A percentile compares a stretch with the other conserved stretches of the same genome.
These are phyloP conservation scores for Heteromyza rotundicornis DNA, from an alignment of 2,888 invertebrate genomes.

Conservation along the genomic window DNA sequence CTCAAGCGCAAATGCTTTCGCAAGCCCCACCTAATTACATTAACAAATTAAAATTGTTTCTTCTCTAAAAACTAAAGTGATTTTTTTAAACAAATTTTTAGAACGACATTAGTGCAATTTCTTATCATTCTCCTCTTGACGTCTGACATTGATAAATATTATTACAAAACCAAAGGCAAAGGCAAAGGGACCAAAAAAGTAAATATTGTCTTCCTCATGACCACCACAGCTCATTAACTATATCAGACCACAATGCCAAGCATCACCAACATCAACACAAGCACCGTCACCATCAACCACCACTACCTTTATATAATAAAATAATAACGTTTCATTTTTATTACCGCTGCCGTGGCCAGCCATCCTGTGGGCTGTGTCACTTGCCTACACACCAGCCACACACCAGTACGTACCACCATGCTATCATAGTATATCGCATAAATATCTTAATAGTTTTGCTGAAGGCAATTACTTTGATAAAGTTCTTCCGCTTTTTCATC, in stretches of 20 bases:
- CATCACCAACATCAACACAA: neutral
- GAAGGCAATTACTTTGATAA: slow-evolving; percentile 30
- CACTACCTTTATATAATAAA: too few species aligned
- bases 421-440: slow-evolving; percentile 15
- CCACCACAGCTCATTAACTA: neutral
- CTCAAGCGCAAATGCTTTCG: too few species aligned
- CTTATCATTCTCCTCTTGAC: neutral
- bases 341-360: neutral
- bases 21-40: too few species aligned
- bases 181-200: slow-evolving; percentile 34
- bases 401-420: neutral
- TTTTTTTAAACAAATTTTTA: too few species aligned
- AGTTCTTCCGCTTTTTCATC: slow-evolving; percentile 9
- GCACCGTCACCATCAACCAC: neutral
- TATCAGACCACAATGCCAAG: neutral
- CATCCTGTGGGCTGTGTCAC: neutral
- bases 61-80: too few species aligned
- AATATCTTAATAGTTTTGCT: slow-evolving; percentile 32
- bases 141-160: neutral
- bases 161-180: slow-evolving; percentile 23
- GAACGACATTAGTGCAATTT: neutral
- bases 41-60: too few species aligned
- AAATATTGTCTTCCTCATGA: neutral
- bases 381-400: neutral
- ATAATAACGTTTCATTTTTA: slow-evolving; percentile 7